phyloP scores from a whole-genome alignment of 2,113 vertebrate genomes.

The Phrynosoma platyrhinos region DNA sequence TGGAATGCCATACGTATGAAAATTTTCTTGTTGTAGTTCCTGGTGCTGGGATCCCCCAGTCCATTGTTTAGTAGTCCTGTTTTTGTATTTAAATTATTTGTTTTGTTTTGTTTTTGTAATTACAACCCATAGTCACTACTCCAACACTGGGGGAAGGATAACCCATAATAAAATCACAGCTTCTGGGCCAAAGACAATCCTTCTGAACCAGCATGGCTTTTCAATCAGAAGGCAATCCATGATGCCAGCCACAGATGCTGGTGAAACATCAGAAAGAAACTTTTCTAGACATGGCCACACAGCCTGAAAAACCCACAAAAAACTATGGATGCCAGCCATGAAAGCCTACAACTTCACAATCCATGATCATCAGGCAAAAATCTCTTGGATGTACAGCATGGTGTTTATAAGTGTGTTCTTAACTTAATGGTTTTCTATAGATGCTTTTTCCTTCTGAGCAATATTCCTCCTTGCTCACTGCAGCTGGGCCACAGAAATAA shows the following conservation, averaged over 20 bases:
- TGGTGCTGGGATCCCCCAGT: background rate
- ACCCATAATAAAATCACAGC: background rate
- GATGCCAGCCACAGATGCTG: too few relatives aligned
- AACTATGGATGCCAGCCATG: too few relatives aligned
- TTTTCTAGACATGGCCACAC: too few relatives aligned
- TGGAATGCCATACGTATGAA: background rate
- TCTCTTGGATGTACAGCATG: background rate
- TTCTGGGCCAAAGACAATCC: slow-evolving; percentile 21
- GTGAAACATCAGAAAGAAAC: too few relatives aligned
- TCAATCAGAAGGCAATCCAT: slow-evolving; percentile 1
- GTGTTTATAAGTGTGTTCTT: background rate
- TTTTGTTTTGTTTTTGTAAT: background rate
- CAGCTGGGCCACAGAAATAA: slow-evolving; percentile 41
- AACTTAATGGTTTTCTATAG: slow-evolving; percentile 11
- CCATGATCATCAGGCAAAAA: slow-evolving; percentile 1
- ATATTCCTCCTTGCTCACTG: background rate
- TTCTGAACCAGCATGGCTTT: slow-evolving; percentile 21
- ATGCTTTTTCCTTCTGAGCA: background rate
- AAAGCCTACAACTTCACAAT: background rate
- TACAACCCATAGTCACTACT: slow-evolving; percentile 19
- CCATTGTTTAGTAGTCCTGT: background rate
- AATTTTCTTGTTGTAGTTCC: background rate
- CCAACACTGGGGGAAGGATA: background rate
- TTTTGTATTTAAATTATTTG: slow-evolving; percentile 10
- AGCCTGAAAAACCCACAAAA: too few relatives aligned